Evolutionary conservation across 2,888 invertebrate genomes (phyloP), one percentile per base, ranked within the genome.

Genomic region (Trichacis sp.): DNA sequence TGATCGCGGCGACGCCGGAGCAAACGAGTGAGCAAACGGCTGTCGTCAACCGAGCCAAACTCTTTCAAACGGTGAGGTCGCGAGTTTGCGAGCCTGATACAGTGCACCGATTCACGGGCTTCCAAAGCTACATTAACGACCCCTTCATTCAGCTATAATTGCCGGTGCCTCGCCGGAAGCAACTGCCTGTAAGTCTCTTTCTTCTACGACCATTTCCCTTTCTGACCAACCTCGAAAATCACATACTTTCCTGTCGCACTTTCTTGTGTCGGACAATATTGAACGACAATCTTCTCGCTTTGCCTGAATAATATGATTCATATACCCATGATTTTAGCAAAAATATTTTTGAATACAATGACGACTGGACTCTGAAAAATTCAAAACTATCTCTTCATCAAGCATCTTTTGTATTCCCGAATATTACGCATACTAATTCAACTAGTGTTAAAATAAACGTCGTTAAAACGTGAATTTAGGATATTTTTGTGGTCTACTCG

Each of bases 1-100:
- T n/a, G n/a, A 79, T 73, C 73, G 76, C 71, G 69, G 70, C 68
- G 71, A 73, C 71, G 70, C 72, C 68, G 66, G 70, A 64, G 62
- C 66, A 36, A 59, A 50, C 72, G 68, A 69, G 69, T 69, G 70
- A 64, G 62, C 66, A 36, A 59, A 50, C 72, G 68, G 70, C 70
- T 69, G 71, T 70, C 73, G 71, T 71, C 66, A 71, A 65, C 66
- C 64, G 63, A 54, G 68, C 52, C 64, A 49, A 54, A 45, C 57
- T 59, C 48, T 57, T 59, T 62, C 61, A 51, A 57, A 69, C n/a
- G 59, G 60, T 12, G 40, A 12, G 40, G 1, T 40, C 5, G 55
- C 33, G 38, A 47, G 45, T 50, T 33, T 43, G 45, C 60, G 48
- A 49, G 51, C 60, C 60, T 59, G 45, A 51, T 40, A 55, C 46